A percentile compares a stretch with the other conserved stretches of the same genome.
Conservation (phyloP, 2,797 vertebrate species). For the Chaetophractus vellerosus region DNA sequence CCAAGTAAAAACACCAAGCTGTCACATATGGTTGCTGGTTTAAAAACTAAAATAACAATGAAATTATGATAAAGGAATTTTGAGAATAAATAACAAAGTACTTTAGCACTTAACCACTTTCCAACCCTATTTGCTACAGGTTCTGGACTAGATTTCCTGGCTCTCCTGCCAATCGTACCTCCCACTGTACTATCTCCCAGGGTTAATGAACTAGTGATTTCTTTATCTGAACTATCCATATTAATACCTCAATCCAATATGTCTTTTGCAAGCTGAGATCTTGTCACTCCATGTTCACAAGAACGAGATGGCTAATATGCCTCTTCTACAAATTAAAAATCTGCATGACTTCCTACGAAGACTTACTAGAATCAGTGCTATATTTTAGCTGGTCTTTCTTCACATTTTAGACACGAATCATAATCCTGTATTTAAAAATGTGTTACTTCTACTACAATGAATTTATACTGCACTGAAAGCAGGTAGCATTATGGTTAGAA, state of each 20-base stretch:
- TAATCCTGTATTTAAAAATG: background rate
- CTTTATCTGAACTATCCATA: background rate
- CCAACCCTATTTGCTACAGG: too few relatives aligned
- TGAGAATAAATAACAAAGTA: background rate
- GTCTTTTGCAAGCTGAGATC: background rate
- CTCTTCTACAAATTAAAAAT: background rate
- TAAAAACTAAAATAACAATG: background rate
- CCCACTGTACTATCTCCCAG: background rate
- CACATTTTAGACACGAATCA: slow-evolving; percentile 24
- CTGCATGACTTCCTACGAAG: slow-evolving; percentile 2
- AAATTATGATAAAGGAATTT: background rate
- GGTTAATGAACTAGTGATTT: background rate
- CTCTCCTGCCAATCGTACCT: background rate
- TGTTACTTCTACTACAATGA: background rate
- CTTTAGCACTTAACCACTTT: background rate
- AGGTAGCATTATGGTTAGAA: background rate
- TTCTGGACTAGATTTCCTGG: background rate
- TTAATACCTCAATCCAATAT: background rate
- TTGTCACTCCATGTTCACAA: background rate
- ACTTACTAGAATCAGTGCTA: background rate
- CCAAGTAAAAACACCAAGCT: slow-evolving; percentile 43
- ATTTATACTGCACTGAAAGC: background rate
- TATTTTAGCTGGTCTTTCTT: background rate
- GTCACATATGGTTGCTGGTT: background rate
- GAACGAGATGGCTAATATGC: background rate